phyloP scores from a whole-genome alignment of 2,113 vertebrate genomes.

The Apaloderma vittatum region DNA sequence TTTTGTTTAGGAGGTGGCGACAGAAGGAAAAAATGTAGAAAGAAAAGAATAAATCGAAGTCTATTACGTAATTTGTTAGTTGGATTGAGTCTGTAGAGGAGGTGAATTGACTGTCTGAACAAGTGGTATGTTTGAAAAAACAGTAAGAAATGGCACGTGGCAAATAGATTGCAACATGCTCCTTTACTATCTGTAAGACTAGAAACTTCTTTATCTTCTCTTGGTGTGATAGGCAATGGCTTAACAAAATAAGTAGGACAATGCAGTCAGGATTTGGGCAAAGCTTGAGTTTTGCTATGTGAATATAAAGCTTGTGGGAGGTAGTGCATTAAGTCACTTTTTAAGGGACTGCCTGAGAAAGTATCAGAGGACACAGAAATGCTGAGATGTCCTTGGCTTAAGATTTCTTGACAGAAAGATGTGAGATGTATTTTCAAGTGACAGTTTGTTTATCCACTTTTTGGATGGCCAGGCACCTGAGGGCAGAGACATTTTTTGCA shows the following conservation, averaged over 20 bases:
- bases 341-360: background rate
- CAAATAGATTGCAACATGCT: background rate
- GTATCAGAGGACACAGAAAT: background rate
- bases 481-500: background rate
- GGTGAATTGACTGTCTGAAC: background rate
- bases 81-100: background rate
- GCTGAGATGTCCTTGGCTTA: background rate
- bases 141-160: background rate
- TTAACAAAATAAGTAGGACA: background rate
- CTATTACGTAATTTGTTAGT: background rate
- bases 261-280: background rate
- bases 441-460: background rate
- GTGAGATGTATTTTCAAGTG: background rate
- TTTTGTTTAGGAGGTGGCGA: background rate
- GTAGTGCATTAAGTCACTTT: background rate
- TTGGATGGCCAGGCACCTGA: background rate
- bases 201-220: background rate
- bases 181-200: background rate
- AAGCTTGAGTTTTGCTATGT: background rate
- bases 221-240: background rate
- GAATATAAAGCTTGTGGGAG: background rate
- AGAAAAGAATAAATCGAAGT: background rate
- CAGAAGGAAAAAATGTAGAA: background rate
- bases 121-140: background rate
- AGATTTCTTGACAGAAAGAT: constrained; percentile 1